Base-by-base conservation (phyloP, 2,797 vertebrate species). In the Mus spretus region DNA sequence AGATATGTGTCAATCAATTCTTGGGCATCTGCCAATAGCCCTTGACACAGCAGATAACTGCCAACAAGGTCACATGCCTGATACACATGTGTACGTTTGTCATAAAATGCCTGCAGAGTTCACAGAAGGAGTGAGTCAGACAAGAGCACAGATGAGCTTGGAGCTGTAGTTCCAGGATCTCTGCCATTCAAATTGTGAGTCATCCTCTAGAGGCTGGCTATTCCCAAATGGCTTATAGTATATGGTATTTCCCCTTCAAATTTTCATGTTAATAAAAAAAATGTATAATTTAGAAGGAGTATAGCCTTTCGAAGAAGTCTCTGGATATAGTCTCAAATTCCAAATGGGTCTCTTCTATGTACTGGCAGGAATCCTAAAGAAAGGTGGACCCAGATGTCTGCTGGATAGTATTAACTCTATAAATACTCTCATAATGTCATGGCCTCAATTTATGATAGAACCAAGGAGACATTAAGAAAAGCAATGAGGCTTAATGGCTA, bases 1-100 rank as follows among this genome's bases (percentile, higher is more conserved):
- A 98, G 98, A 98, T 98, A 77, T 95, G 91, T 98, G 98, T 98
- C 98, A 99, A 91, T 99, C 98, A 98, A 95, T 98, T 97, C 94
- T 97, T 98, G 98, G 98, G 96, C 96, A 97, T 98, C 87, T 98
- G 98, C 98, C 98, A 98, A 94, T 97, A 95, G 97, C 97, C 97
- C 97, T 98, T 98, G 98, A 97, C 98, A 98, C 96, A 97, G 96
- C 65, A 93, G 96, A 98, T 97, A 97, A 95, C 98, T 98, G 6
- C 47, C 90, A 65, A 81, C 98, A 97, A 98, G 97, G 97, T 98
- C 97, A 98, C 98, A 98, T 98, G 95, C 97, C 98, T 95, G 40
- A 65, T 95, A 80, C 81, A 95, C 74, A 91, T 92, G 95, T 97
- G 94, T 78, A 81, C 83, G 14, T 96, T 97, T 96, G 93, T 95